Base-by-base conservation (phyloP, 1,140 invertebrate species). In the Cherax quadricarinatus region DNA sequence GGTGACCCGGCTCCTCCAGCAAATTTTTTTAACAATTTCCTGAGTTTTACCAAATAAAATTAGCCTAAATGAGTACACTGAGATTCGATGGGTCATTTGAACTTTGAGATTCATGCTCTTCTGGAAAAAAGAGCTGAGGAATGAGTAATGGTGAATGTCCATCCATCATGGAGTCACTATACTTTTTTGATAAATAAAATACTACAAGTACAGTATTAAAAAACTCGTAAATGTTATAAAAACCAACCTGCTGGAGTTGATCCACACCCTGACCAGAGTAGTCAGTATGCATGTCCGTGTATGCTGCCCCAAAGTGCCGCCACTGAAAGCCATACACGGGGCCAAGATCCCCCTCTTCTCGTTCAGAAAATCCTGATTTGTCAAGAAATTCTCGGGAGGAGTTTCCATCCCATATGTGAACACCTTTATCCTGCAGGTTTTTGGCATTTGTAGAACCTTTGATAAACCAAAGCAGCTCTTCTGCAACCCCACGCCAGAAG, bases 281-380 rank as follows among this genome's bases (percentile, higher is more conserved):
- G 95, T 99, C 97, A 80, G 97, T 96, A 93, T 98, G 95, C 96
- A 98, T 98, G 94, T 97, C 96, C 73, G 96, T 95, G 95, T 99
- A 99, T 94, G 98, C 95, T 4, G 99, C 99, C 60, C 99, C 99
- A 96, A 97, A 99, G 95, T 99, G 99, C 88, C 99, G 96, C 99
- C 99, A 99, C 95, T 99, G 99, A 94, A 99, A 99, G 0, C 99
- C 99, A 96, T 99, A 99, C 48, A 99, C 96, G 9, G 99, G 99
- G 1, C 99, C 99, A 51, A 99, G 96, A 96, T 99, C 99, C 88
- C 98, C 99, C 96, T 98, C 99, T 95, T 98, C 97, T 89, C 98
- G 96, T 75, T 99, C 96, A 3, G 94, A 96, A 91, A 99, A 97
- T 48, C 98, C 99, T 78, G 97, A 95, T n/a, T 96, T 97, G 95